phyloP scores from a whole-genome alignment of 1,140 invertebrate genomes.

The Lasioglossum baleicum region DNA sequence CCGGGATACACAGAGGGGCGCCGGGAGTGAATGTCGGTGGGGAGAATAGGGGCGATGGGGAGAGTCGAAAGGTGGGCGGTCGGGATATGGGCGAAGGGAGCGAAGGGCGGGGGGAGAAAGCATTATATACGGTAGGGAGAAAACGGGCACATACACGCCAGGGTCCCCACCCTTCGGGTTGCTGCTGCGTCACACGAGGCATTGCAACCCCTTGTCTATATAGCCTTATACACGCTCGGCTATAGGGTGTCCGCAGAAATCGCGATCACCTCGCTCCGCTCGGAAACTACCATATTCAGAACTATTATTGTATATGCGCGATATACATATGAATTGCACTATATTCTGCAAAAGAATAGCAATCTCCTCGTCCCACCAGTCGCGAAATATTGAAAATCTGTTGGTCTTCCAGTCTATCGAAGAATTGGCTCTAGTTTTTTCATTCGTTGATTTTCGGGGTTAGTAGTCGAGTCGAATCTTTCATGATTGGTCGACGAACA shows the following conservation, averaged over 20 bases:
- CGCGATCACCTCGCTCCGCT: too few relatives aligned
- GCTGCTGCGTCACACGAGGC: slow-evolving; percentile 70
- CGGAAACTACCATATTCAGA: too few relatives aligned
- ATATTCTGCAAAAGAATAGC: too few relatives aligned
- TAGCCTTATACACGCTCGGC: slow-evolving; percentile 16
- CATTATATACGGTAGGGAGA: slow-evolving; percentile 56
- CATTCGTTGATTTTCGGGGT: too few relatives aligned
- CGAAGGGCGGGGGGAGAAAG: slow-evolving; percentile 20
- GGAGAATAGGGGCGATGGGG: slow-evolving; percentile 61
- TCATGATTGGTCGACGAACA: too few relatives aligned
- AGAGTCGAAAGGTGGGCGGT: slow-evolving; percentile 48
- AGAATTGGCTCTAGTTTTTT: too few relatives aligned
- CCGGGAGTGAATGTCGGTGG: slow-evolving; percentile 60
- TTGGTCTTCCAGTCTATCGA: too few relatives aligned
- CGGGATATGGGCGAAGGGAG: slow-evolving; percentile 35
- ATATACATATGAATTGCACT: too few relatives aligned
- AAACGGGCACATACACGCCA: slow-evolving; percentile 46
- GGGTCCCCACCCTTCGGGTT: slow-evolving; percentile 52
- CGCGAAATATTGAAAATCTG: too few relatives aligned
- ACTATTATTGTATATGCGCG: too few relatives aligned
- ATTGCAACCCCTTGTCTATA: slow-evolving; percentile 73
- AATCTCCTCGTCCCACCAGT: too few relatives aligned
- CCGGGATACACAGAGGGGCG: slow-evolving; percentile 57
- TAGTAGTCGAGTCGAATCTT: too few relatives aligned
- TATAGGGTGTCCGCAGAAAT: not conserved